A percentile compares a stretch with the other conserved stretches of the same genome.
Conservation (phyloP, 2,797 vertebrate genomes). For the Spondyliosoma cantharus region DNA sequence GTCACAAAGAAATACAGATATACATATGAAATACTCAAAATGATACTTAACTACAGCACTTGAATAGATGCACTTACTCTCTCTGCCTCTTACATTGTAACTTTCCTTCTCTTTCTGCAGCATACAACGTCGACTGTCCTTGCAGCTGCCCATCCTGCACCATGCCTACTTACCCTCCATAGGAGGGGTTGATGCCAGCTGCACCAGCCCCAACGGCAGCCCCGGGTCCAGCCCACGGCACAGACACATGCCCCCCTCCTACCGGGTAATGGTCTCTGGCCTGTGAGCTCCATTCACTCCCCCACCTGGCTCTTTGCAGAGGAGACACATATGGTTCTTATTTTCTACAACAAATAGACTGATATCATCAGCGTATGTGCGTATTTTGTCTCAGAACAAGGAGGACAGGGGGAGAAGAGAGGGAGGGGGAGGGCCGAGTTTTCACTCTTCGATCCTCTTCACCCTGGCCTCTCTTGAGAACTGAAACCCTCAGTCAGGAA, state of each 20-base stretch:
- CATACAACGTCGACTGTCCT: conserved; percentile 98
- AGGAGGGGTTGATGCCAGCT: conserved; percentile 98
- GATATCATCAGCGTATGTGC: conserved; percentile 84
- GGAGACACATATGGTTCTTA: conserved; percentile 76
- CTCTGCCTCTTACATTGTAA: conserved; percentile 6
- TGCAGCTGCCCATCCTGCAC: conserved; percentile 98
- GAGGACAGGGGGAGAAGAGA: conserved; percentile 65
- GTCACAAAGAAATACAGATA: conserved; percentile 1
- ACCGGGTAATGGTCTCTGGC: conserved; percentile 99
- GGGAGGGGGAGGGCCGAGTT: conserved; percentile 64
- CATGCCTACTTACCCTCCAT: conserved; percentile 99
- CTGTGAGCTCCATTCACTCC: conserved; percentile 87
- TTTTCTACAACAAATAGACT: conserved; percentile 83
- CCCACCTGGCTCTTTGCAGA: conserved; percentile 72
- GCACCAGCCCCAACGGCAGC: conserved; percentile 95
- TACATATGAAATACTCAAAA: not conserved
- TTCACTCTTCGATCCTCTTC: conserved; percentile 68
- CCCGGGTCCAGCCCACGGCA: conserved; percentile 97
- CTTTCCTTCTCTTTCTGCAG: conserved; percentile 76
- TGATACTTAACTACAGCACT: not conserved
- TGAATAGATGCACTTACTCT: not conserved
- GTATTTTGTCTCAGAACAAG: conserved; percentile 85
- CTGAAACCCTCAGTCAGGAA: conserved; percentile 74
- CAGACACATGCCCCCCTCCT: conserved; percentile 98
- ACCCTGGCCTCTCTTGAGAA: conserved; percentile 69